These are phyloP conservation scores for Calyptomena viridis DNA, from an alignment of 2,113 vertebrate species.

Conservation along the genomic window DNA sequence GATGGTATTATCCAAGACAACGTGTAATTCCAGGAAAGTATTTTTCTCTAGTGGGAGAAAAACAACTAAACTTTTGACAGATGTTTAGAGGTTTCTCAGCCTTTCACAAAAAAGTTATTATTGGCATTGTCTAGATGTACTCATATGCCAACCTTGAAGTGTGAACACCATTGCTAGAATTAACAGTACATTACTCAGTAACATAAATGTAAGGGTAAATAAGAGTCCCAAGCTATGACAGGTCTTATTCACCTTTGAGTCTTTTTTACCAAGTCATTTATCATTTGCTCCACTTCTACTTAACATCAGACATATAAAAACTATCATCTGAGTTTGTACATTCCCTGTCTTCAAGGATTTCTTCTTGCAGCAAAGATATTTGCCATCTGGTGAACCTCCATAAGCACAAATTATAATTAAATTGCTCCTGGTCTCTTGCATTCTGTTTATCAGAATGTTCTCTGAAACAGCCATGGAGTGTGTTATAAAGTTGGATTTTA, in stretches of 20 bases:
- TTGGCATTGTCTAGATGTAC: background rate
- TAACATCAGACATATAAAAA: background rate
- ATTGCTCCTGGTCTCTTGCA: constrained; percentile 45
- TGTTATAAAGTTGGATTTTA: constrained; percentile 16
- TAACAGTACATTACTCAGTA: background rate
- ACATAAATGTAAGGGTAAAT: background rate
- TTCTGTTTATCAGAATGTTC: constrained; percentile 57
- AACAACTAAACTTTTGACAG: constrained; percentile 25
- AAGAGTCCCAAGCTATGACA: background rate
- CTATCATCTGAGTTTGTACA: background rate
- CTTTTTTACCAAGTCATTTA: background rate
- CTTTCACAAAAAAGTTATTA: constrained; percentile 5
- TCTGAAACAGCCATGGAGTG: background rate
- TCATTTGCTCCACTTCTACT: background rate
- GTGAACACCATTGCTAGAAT: background rate
- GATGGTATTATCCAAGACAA: background rate
- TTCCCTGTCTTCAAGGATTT: constrained; percentile 2
- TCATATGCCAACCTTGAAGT: background rate
- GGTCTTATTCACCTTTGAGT: background rate
- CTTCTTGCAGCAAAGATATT: constrained; percentile 34
- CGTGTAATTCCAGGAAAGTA: background rate
- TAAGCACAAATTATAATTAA: constrained; percentile 46
- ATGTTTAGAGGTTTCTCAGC: constrained; percentile 21
- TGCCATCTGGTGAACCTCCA: constrained; percentile 54
- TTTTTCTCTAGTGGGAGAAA: background rate